Evolutionary conservation across 1,140 invertebrate species (phyloP).

Genomic region (Ceratosolen solmsi): DNA sequence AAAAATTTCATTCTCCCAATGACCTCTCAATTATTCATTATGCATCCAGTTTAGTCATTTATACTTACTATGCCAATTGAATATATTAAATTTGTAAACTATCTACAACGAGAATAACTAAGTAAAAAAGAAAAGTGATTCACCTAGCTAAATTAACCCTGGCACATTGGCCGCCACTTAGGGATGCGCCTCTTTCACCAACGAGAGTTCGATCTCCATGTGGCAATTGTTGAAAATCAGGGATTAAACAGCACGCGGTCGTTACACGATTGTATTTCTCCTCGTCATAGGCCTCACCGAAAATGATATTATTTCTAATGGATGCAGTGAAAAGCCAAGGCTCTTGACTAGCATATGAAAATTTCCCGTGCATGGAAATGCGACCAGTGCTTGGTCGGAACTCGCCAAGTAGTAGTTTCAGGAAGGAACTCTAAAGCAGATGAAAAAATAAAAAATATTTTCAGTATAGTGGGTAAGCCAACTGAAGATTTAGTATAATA

Average conservation of each 20-base stretch:
- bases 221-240: constrained; percentile 85
- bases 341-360: constrained; percentile 85
- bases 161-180: constrained; percentile 93
- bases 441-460: too few species aligned
- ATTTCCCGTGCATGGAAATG: constrained; percentile 76
- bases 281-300: constrained; percentile 77
- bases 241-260: constrained; percentile 81
- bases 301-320: constrained; percentile 62
- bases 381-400: constrained; percentile 78
- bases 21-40: too few species aligned
- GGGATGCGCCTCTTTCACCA: constrained; percentile 85
- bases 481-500: too few species aligned
- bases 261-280: constrained; percentile 82
- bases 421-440: constrained; percentile 80
- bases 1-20: too few species aligned
- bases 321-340: constrained; percentile 76
- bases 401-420: constrained; percentile 83
- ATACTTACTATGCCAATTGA: too few species aligned
- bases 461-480: too few species aligned
- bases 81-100: too few species aligned
- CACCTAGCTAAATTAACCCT: constrained; percentile 85
- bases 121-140: not conserved
- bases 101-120: too few species aligned
- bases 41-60: too few species aligned
- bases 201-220: constrained; percentile 90